Evolutionary conservation across 2,888 invertebrate species (phyloP).

Genomic region (Herminia tarsipennalis): DNA sequence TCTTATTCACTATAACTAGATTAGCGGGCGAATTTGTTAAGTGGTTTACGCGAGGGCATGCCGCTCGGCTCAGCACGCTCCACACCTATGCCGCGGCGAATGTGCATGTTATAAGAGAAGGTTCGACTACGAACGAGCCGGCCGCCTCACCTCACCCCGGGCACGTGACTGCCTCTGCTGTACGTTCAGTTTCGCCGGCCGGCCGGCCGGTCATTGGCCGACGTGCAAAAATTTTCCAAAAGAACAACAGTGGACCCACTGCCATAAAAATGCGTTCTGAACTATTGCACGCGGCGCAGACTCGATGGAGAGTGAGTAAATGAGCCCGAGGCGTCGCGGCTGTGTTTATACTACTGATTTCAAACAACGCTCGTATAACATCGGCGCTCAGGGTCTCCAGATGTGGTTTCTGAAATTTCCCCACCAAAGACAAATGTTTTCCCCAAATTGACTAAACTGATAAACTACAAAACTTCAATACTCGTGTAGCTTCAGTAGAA

Average conservation of each 20-base stretch:
- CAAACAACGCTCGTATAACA: conserved; percentile 70
- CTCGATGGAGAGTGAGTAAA: conserved; percentile 61
- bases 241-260: conserved; percentile 65
- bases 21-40: conserved; percentile 62
- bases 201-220: conserved; percentile 81
- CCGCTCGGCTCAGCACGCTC: conserved; percentile 75
- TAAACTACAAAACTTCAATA: no score
- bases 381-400: no score
- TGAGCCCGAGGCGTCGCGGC: conserved; percentile 50
- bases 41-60: conserved; percentile 72
- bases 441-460: no score
- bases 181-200: conserved; percentile 76
- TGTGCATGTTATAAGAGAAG: conserved; percentile 84
- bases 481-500: no score
- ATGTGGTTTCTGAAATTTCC: no score
- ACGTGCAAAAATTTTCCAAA: conserved; percentile 68
- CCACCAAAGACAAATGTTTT: no score
- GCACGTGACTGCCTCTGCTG: conserved; percentile 82
- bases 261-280: conserved; percentile 70
- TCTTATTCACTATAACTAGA: conserved; percentile 68
- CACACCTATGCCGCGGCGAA: conserved; percentile 80
- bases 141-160: conserved; percentile 84
- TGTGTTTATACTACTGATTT: conserved; percentile 62
- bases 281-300: conserved; percentile 61
- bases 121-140: conserved; percentile 75